These are phyloP conservation scores for Podarcis siculus DNA, from an alignment of 2,797 vertebrate genomes.

Conservation along the genomic window DNA sequence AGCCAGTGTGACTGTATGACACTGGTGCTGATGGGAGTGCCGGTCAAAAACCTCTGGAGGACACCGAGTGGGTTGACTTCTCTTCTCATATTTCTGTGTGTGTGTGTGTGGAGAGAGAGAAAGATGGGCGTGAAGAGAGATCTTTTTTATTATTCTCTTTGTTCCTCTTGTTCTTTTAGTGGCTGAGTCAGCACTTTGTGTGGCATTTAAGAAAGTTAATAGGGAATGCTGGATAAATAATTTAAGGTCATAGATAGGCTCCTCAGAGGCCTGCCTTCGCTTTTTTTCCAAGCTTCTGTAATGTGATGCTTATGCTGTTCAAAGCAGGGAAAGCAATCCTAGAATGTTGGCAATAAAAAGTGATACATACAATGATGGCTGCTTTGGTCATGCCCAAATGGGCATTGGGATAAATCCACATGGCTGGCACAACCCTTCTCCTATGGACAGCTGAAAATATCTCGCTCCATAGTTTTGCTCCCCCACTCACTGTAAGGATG, in stretches of 20 bases:
- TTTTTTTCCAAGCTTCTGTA: not conserved
- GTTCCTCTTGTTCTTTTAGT: not conserved
- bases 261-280: constrained; percentile 4
- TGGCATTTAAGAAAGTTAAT: constrained; percentile 14
- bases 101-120: too few species aligned
- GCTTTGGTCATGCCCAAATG: not conserved
- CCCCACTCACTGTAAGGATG: not conserved
- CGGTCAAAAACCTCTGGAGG: too few species aligned
- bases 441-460: not conserved
- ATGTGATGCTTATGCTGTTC: not conserved
- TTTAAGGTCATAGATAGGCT: constrained; percentile 30
- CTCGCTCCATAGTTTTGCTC: not conserved
- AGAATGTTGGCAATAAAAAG: constrained; percentile 5
- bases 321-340: not conserved
- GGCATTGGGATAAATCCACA: not conserved
- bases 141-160: not conserved
- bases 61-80: too few species aligned
- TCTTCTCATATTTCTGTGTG: too few species aligned
- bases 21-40: too few species aligned
- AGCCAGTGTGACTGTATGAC: too few species aligned
- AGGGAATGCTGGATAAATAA: constrained; percentile 32
- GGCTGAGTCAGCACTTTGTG: not conserved
- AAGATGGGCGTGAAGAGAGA: not conserved
- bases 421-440: not conserved
- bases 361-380: not conserved